Conservation (phyloP, 2,888 invertebrate species). For the Rhodophaea formosa region DNA sequence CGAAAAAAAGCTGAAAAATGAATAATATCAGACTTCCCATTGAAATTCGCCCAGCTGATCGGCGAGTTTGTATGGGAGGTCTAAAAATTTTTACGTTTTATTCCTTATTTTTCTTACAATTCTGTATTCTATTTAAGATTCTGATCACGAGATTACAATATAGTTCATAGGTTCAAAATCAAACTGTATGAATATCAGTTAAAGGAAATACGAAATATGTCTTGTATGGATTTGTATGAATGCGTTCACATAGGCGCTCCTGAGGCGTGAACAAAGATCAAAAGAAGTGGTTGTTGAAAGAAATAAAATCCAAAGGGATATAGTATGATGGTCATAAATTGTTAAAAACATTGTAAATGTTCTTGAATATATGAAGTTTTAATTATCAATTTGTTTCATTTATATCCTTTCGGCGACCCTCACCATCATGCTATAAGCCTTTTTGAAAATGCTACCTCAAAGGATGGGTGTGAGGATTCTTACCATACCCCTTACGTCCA, state of each 20-base stretch:
- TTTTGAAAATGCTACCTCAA: neutral
- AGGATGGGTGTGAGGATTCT: too few species aligned
- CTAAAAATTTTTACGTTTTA: too few species aligned
- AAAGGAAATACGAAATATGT: neutral
- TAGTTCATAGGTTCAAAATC: too few species aligned
- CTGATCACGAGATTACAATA: too few species aligned
- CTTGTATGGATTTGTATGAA: neutral
- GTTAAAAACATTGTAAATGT: slow-evolving; percentile 50
- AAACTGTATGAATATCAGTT: too few species aligned
- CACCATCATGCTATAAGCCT: slow-evolving; percentile 74
- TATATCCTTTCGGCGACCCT: slow-evolving; percentile 42
- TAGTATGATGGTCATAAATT: slow-evolving; percentile 73
- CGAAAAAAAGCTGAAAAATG: too few species aligned
- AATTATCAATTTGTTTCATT: slow-evolving; percentile 65
- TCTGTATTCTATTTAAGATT: too few species aligned
- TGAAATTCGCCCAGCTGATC: too few species aligned
- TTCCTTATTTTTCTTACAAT: too few species aligned
- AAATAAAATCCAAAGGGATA: slow-evolving; percentile 40
- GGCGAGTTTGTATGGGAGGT: too few species aligned
- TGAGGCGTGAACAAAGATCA: neutral
- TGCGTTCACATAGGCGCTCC: neutral
- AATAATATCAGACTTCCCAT: too few species aligned
- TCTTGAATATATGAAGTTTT: slow-evolving; percentile 60
- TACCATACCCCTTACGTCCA: too few species aligned
- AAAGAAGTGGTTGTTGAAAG: neutral